Evolutionary conservation across 1,140 invertebrate species (phyloP), one percentile per base, ranked within the genome.

Genomic region (Eurosta solidaginis): DNA sequence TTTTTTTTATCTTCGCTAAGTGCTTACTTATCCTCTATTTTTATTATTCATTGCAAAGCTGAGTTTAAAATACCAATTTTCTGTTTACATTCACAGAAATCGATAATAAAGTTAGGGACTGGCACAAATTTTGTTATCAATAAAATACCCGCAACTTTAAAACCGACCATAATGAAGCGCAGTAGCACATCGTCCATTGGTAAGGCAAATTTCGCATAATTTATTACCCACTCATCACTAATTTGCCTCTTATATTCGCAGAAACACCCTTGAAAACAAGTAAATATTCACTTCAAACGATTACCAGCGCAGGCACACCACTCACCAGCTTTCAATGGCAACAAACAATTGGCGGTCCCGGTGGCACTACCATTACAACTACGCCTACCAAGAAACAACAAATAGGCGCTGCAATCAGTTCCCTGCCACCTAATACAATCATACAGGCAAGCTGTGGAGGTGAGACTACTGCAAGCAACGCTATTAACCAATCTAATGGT

Each of bases 391-490:
- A 75, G 10, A 50, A 76, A 36, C 42, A 80, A 52, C 81, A 83
- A 17, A 50, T 86, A 3, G 83, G 83, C 0, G 79, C 81, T 22
- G 85, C 83, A 3, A 86, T 86, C 22, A 85, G 80, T 20, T 84
- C 85, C 0, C 63, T 86, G 44, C 85, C 85, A 2, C 83, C 85
- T 0, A 86, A 83, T 77, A 86, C 85, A 5, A 86, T 82, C 54
- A 87, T 87, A 7, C 84, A 87, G 54, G 83, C 85, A 1, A 86
- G 81, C 3, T 81, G 83, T 0, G 77, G 81, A 25, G 54, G 77
- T 6, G 42, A 33, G 12, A 1, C 49, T 0, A 17, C 36, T 49
- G 9, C 49, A 17, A 17, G 40, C 36, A 76, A 20, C 44, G 59
- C 3, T 74, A 9, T 44, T 47, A n/a, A 12, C 7, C 76, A 77